These are phyloP conservation scores for Sympetrum striolatum DNA, from an alignment of 2,888 invertebrate genomes.

Conservation along the genomic window DNA sequence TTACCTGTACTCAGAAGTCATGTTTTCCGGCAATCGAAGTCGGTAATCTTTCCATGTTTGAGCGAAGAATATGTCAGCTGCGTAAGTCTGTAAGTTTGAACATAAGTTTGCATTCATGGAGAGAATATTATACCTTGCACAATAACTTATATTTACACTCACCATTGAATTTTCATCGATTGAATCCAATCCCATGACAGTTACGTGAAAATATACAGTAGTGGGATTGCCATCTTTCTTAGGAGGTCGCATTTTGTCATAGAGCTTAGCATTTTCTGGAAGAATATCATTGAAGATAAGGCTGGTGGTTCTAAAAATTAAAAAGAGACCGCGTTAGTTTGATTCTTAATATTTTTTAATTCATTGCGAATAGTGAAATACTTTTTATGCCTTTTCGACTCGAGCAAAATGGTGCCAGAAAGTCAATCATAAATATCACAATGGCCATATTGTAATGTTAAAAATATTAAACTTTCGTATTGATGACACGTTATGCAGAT, in stretches of 20 bases:
- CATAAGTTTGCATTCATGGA: neutral
- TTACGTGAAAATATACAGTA: conserved; percentile 88
- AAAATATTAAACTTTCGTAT: too few species aligned
- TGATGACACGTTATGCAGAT: too few species aligned
- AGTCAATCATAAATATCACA: too few species aligned
- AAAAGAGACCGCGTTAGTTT: neutral
- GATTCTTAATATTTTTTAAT: too few species aligned
- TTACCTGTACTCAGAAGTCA: conserved; percentile 88
- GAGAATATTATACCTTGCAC: too few species aligned
- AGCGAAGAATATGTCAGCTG: conserved; percentile 90
- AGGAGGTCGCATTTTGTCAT: conserved; percentile 93
- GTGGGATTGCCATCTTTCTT: conserved; percentile 89
- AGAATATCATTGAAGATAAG: conserved; percentile 83
- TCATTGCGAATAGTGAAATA: too few species aligned
- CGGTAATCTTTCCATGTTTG: conserved; percentile 94
- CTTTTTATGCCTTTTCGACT: too few species aligned
- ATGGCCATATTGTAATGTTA: too few species aligned
- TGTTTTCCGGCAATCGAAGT: conserved; percentile 84
- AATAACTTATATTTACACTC: conserved; percentile 50
- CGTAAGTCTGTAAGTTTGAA: conserved; percentile 72
- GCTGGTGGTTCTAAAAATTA: conserved; percentile 58
- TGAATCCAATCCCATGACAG: conserved; percentile 93
- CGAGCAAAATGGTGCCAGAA: too few species aligned
- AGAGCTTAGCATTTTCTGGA: conserved; percentile 84
- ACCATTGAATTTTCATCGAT: conserved; percentile 97